Conservation (phyloP, 2,113 vertebrate genomes). For the Cyprinus carpio region DNA sequence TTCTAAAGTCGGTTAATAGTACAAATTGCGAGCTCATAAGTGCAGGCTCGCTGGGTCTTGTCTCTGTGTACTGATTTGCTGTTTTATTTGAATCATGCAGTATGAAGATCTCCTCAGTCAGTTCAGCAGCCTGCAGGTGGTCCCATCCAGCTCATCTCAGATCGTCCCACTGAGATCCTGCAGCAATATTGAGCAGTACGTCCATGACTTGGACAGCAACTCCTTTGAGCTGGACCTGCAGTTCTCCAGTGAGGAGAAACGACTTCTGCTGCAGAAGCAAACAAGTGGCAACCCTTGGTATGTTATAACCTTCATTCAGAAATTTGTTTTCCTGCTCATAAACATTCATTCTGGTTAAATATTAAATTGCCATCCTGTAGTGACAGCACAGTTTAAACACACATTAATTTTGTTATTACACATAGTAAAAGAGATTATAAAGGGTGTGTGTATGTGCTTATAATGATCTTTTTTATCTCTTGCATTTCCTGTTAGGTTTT, state of each 20-base stretch:
- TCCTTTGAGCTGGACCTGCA: constrained; percentile 96
- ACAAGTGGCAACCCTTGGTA: constrained; percentile 94
- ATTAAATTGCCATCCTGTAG: background rate
- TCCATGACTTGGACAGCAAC: constrained; percentile 95
- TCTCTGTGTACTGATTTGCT: background rate
- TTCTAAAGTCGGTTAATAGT: background rate
- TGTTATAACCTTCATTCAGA: background rate
- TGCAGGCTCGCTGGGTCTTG: background rate
- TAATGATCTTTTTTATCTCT: constrained; percentile 18
- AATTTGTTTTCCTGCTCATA: background rate
- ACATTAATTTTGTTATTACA: background rate
- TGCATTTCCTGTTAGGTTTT: constrained; percentile 28
- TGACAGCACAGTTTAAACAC: background rate
- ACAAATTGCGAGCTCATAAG: background rate
- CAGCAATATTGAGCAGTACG: constrained; percentile 97
- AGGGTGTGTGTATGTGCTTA: background rate
- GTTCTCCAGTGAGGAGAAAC: constrained; percentile 95
- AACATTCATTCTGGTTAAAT: constrained; percentile 1
- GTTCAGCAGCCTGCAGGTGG: constrained; percentile 96
- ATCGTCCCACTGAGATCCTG: constrained; percentile 66
- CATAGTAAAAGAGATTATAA: background rate
- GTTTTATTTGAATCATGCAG: constrained; percentile 66
- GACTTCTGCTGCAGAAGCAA: constrained; percentile 92
- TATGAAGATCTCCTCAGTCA: constrained; percentile 98
- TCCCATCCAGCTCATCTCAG: constrained; percentile 79